Base-by-base conservation (phyloP, 92 coral and sea anemone genomes). In the Paramuricea clavata region DNA sequence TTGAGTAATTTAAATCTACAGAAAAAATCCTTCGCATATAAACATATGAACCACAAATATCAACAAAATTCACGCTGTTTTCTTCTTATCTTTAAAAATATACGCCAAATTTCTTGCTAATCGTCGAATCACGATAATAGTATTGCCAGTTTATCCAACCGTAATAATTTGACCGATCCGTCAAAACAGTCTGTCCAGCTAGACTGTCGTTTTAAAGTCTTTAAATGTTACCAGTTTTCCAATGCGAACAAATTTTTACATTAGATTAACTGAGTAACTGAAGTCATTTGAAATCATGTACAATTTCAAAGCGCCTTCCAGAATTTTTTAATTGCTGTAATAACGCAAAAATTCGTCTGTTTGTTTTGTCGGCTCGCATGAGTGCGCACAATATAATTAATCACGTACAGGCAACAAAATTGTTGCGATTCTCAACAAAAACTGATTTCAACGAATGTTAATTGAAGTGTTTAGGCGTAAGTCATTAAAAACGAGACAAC, bases 271-370 rank as follows among this genome's bases (percentile, higher is more conserved):
- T n/a, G n/a, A n/a, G n/a, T 39, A 39, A 39, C 44, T 10, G 44
- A 39, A 60, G 68, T 22, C 10, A 5, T 60, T 60, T 60, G 68
- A 60, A 60, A 60, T 60, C 68, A 60, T 60, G 28, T 27, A 65
- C 31, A 65, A 65, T 22, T 65, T 65, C 62, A 65, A 65, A 65
- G 39, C 72, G 72, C 41, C 72, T 0, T 65, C 0, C 21, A 28
- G 13, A 27, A 5, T 54, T 28, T 65, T 65, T 28, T 12, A 31
- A 28, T 65, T 65, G 34, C 39, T 28, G 6, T 28, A n/a, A 2
- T 31, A 0, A 65, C 41, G 72, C 72, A 65, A 27, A 39, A 65
- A 65, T 65, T 65, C 1, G 0, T 26, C 1, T 31, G 72, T 27
- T 31, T 64, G 5, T 28, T 26, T 65, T n/a, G n/a, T n/a, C n/a